Conservation (phyloP, 2,888 invertebrate genomes). For the Poecilobothrus nobilitatus region DNA sequence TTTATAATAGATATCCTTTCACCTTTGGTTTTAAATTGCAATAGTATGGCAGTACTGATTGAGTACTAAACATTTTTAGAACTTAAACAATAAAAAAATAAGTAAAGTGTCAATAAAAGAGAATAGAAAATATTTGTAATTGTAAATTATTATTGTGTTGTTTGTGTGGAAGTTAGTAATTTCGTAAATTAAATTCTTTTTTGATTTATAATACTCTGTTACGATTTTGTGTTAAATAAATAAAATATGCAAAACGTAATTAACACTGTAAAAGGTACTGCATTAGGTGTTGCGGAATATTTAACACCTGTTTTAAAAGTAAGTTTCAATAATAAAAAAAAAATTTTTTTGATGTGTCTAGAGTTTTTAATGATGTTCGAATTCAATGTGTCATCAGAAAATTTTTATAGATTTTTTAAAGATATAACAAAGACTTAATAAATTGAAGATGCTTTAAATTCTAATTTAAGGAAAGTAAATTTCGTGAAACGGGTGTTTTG, state of each 20-base stretch:
- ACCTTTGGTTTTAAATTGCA: too few species aligned
- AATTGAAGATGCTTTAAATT: conserved; percentile 15
- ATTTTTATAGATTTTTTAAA: neutral
- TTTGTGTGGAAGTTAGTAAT: too few species aligned
- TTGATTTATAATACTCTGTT: too few species aligned
- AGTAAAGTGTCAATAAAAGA: too few species aligned
- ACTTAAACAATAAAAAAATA: too few species aligned
- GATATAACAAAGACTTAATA: conserved; percentile 12
- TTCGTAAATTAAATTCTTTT: too few species aligned
- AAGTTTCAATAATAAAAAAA: conserved; percentile 25
- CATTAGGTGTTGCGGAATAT: conserved; percentile 91
- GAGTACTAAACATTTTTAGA: too few species aligned
- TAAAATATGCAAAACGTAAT: conserved; percentile 83
- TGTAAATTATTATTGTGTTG: too few species aligned
- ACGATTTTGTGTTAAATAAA: too few species aligned
- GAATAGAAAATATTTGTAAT: too few species aligned
- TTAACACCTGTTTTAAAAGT: conserved; percentile 94
- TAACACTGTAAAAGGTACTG: conserved; percentile 91
- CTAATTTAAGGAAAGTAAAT: conserved; percentile 77
- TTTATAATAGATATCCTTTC: too few species aligned
- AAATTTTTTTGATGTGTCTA: neutral
- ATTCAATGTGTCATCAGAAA: neutral
- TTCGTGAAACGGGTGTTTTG: conserved; percentile 92
- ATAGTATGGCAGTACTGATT: too few species aligned
- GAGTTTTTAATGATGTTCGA: neutral